Conservation (phyloP, 1,140 invertebrate genomes). For the Arctopsyche grandis region DNA sequence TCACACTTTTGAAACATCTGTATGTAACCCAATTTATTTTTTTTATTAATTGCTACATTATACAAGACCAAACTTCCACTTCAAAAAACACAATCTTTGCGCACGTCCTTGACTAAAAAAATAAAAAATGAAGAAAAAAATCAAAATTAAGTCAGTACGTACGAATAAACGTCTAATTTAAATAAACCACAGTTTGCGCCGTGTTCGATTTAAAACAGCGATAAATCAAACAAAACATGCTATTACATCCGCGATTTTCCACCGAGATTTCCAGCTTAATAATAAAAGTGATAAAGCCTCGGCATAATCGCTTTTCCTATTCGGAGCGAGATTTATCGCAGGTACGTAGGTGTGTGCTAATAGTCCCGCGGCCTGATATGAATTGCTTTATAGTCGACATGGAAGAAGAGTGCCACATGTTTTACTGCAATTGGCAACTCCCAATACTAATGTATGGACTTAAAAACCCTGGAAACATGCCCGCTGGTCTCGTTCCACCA, state of each 20-base stretch:
- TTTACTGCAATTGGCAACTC: background rate
- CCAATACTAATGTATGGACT: background rate
- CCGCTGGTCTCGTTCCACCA: conserved; percentile 17
- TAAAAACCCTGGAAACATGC: background rate
- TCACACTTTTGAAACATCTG: no score
- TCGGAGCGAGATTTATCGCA: background rate
- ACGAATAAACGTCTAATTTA: conserved; percentile 5
- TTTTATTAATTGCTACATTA: no score
- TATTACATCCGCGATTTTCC: conserved; percentile 24
- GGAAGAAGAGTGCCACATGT: no score
- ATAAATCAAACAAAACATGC: conserved; percentile 37
- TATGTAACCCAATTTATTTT: no score
- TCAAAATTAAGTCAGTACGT: no score
- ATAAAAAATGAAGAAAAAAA: no score
- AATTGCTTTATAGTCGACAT: no score
- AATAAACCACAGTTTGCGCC: conserved; percentile 11
- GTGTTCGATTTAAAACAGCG: conserved; percentile 30
- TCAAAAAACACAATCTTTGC: no score
- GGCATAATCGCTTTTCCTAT: background rate
- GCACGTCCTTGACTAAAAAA: no score
- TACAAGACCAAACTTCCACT: no score
- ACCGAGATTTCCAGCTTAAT: conserved; percentile 9
- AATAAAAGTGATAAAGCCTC: conserved; percentile 18
- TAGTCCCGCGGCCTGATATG: no score
- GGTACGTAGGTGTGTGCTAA: no score